phyloP scores from a whole-genome alignment of 2,888 invertebrate genomes.

The Harpagoxenus sublaevis region DNA sequence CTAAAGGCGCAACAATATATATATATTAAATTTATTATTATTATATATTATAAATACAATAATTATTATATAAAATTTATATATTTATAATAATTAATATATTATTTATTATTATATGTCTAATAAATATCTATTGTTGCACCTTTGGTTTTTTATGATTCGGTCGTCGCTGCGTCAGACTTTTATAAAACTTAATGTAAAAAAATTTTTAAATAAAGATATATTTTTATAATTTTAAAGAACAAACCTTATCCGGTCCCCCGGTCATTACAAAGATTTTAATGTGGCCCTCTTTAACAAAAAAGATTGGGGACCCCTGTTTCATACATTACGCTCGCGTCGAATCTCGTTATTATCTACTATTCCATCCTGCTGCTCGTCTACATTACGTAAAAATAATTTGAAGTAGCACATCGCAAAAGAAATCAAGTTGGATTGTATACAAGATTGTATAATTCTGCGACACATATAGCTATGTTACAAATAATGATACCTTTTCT shows the following conservation, averaged over 20 bases:
- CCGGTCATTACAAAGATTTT: background rate
- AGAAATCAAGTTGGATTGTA: slow-evolving; percentile 12
- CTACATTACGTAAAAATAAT: slow-evolving; percentile 27
- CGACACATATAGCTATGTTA: slow-evolving; percentile 4
- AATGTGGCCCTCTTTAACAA: background rate
- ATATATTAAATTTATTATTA: too few species aligned
- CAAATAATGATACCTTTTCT: slow-evolving; percentile 30
- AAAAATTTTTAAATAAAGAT: background rate
- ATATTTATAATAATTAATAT: too few species aligned
- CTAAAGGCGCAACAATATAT: too few species aligned
- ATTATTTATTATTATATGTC: too few species aligned
- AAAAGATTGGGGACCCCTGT: background rate
- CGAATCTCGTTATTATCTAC: background rate
- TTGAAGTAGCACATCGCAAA: slow-evolving; percentile 4
- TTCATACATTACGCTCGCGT: background rate
- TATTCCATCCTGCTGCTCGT: slow-evolving; percentile 1
- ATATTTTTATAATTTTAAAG: background rate
- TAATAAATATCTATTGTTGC: too few species aligned
- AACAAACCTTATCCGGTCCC: background rate
- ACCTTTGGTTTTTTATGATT: background rate
- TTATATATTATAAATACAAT: too few species aligned
- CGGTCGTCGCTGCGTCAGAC: background rate
- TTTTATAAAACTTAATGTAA: background rate
- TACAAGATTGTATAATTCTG: slow-evolving; percentile 30
- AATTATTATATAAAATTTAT: too few species aligned